A percentile compares a stretch with the other conserved stretches of the same genome.
Conservation (phyloP, 2,113 vertebrate genomes). For the Poeciliopsis prolifica region DNA sequence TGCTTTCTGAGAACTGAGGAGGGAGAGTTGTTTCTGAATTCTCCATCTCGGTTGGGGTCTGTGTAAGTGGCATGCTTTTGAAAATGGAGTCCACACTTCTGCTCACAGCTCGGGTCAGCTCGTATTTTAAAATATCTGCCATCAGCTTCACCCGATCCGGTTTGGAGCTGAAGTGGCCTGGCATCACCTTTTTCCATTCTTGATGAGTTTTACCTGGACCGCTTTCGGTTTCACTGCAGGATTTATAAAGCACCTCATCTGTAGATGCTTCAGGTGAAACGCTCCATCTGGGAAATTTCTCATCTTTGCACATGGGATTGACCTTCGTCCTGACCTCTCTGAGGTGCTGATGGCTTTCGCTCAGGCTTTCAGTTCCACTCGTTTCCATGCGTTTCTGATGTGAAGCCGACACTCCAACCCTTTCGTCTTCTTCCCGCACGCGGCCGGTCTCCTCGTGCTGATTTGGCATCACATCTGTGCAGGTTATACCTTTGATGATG, state of each 20-base stretch:
- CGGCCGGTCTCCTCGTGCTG: conserved; percentile 19
- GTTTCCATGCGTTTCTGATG: conserved; percentile 59
- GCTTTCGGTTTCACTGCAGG: conserved; percentile 30
- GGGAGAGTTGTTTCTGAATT: conserved; percentile 4
- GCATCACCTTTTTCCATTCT: conserved; percentile 50
- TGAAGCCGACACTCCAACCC: conserved; percentile 72
- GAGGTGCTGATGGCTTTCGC: conserved; percentile 71
- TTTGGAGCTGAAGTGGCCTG: conserved; percentile 43
- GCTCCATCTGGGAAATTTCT: conserved; percentile 2
- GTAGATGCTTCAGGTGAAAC: background rate
- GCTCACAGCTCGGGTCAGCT: conserved; percentile 82
- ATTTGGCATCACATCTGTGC: conserved; percentile 5
- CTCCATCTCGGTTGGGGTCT: background rate
- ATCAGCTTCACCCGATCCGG: conserved; percentile 65
- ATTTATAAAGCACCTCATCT: conserved; percentile 6
- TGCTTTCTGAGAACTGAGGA: background rate
- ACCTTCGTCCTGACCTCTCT: conserved; percentile 81
- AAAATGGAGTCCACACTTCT: conserved; percentile 86
- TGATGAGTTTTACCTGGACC: conserved; percentile 11
- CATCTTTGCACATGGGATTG: conserved; percentile 38
- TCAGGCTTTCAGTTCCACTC: background rate
- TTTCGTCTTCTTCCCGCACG: conserved; percentile 71
- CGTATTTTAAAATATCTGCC: conserved; percentile 84
- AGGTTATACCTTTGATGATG: conserved; percentile 86
- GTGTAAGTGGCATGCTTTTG: conserved; percentile 65